These are phyloP conservation scores for Cacoxenus indagator DNA, from an alignment of 2,888 invertebrate species.

Conservation along the genomic window DNA sequence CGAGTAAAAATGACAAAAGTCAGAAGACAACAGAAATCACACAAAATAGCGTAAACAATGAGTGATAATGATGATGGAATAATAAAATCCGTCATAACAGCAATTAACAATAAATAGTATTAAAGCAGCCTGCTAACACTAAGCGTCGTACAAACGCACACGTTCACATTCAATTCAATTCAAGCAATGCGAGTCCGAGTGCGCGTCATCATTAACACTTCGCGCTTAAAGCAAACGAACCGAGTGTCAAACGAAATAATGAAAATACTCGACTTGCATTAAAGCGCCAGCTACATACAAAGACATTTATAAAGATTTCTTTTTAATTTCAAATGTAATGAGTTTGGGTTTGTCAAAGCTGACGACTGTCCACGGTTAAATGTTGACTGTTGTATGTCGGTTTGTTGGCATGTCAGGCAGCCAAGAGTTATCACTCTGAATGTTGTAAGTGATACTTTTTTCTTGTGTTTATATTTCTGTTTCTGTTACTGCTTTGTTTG, in stretches of 20 bases:
- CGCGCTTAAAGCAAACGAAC: not conserved
- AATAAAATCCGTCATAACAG: constrained; percentile 20
- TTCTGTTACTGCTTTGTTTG: not conserved
- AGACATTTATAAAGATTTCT: constrained; percentile 17
- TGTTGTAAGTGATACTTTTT: constrained; percentile 14
- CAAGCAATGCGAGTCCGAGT: not conserved
- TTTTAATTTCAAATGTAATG: constrained; percentile 16
- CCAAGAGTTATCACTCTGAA: not conserved
- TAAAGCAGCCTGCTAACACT: not conserved
- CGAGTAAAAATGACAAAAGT: not conserved
- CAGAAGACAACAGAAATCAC: not conserved
- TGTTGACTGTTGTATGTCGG: not conserved
- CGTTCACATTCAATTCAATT: not conserved
- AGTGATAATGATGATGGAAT: constrained; percentile 19
- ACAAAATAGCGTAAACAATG: constrained; percentile 15
- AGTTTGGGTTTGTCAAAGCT: constrained; percentile 8
- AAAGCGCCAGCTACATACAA: not conserved
- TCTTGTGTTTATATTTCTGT: not conserved
- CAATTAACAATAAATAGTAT: constrained; percentile 17
- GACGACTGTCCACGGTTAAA: not conserved
- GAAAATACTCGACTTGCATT: not conserved
- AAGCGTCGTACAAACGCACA: not conserved
- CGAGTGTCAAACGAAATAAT: constrained; percentile 6
- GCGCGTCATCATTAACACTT: constrained; percentile 17
- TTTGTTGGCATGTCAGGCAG: not conserved